Percentiles rank a stretch among this genome's conserved stretches.
phyloP scores from a whole-genome alignment of 2,888 invertebrate genomes.

The Pyrrhosoma nymphula region DNA sequence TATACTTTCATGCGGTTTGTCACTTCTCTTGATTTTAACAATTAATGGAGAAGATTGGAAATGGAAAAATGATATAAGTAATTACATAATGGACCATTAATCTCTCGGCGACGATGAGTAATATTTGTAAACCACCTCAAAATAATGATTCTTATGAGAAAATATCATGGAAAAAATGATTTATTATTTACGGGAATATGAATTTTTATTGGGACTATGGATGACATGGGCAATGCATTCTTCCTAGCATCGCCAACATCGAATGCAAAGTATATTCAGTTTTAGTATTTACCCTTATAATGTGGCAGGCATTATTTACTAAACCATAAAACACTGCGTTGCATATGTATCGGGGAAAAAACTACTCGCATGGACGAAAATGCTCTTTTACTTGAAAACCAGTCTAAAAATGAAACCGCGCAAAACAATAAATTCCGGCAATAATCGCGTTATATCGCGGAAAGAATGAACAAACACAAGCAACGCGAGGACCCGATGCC shows the following conservation, averaged over 20 bases:
- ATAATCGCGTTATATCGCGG: conserved; percentile 31
- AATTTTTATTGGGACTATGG: neutral
- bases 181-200: neutral
- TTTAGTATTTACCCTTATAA: neutral
- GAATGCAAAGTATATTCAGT: neutral
- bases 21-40: neutral
- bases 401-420: neutral
- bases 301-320: neutral
- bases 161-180: neutral
- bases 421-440: neutral
- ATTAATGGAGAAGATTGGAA: neutral
- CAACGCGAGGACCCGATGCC: neutral
- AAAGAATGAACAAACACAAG: conserved; percentile 32
- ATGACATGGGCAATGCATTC: neutral
- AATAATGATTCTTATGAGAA: neutral
- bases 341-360: neutral
- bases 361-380: neutral
- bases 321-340: neutral
- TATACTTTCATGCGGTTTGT: neutral
- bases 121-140: neutral
- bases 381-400: neutral
- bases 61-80: neutral
- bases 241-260: neutral
- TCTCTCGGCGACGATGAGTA: neutral
- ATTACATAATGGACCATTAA: neutral